These are phyloP conservation scores for Heliangelus exortis DNA, from an alignment of 2,797 vertebrate species.

Conservation along the genomic window DNA sequence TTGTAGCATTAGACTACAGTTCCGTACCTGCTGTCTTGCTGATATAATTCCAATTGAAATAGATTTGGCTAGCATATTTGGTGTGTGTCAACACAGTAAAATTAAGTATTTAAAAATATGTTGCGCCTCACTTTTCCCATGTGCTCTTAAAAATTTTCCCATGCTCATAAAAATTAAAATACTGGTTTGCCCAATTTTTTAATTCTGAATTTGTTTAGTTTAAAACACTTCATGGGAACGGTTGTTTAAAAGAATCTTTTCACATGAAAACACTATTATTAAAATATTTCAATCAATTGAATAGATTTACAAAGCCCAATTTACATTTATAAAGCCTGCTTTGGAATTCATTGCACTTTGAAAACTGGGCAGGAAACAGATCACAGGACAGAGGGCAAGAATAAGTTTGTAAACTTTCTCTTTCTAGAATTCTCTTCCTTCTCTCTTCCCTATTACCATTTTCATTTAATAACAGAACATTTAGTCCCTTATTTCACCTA, in stretches of 20 bases:
- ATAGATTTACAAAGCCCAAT: background rate
- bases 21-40: background rate
- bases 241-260: background rate
- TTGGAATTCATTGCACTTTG: background rate
- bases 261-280: background rate
- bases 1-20: background rate
- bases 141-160: background rate
- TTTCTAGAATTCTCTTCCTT: background rate
- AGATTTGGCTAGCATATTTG: background rate
- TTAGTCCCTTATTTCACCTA: background rate
- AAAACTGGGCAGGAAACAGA: background rate
- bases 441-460: background rate
- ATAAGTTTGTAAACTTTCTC: background rate
- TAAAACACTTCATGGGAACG: conserved; percentile 17
- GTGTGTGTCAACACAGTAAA: background rate
- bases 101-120: conserved; percentile 4
- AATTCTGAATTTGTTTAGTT: conserved; percentile 30
- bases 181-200: background rate
- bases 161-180: conserved; percentile 11
- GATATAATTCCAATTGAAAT: background rate
- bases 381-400: background rate
- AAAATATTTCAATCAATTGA: conserved; percentile 49
- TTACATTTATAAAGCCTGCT: background rate
- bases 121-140: background rate
- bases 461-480: background rate